Percentiles rank a stretch among this genome's conserved stretches.
Evolutionary conservation across 2,888 invertebrate genomes (phyloP).

Genomic region (Napeogenes inachia): DNA sequence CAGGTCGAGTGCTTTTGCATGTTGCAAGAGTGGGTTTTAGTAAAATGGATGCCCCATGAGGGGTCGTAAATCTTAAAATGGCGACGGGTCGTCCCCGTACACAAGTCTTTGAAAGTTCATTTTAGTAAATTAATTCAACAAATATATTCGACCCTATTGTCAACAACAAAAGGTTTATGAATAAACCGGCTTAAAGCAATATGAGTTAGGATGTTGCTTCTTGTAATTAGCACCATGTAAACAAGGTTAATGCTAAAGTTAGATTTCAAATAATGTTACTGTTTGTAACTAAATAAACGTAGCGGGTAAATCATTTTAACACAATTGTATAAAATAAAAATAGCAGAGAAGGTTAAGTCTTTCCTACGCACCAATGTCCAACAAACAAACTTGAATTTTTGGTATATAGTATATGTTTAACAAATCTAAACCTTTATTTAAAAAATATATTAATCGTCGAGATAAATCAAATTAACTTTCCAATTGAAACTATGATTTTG

Average conservation of each 20-base stretch:
- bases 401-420: too few relatives aligned
- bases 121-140: constrained; percentile 36
- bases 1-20: constrained; percentile 65
- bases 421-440: too few relatives aligned
- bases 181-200: neutral
- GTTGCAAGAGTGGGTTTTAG: constrained; percentile 60
- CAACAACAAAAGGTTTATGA: constrained; percentile 9
- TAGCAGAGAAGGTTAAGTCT: too few relatives aligned
- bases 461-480: too few relatives aligned
- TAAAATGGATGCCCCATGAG: constrained; percentile 54
- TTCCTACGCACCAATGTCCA: too few relatives aligned
- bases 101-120: constrained; percentile 36
- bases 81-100: constrained; percentile 53
- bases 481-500: too few relatives aligned
- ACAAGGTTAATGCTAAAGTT: constrained; percentile 6
- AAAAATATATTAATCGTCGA: too few relatives aligned
- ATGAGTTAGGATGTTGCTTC: constrained; percentile 12
- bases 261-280: neutral
- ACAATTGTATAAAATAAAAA: too few relatives aligned
- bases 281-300: neutral
- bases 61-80: constrained; percentile 60
- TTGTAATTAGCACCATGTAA: constrained; percentile 16
- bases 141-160: constrained; percentile 28
- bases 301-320: too few relatives aligned
- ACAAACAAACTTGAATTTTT: too few relatives aligned